Percentiles rank a stretch among this genome's conserved stretches.
Evolutionary conservation across 92 coral and sea anemone species (phyloP).

Genomic region (Phenganax stokvisi): DNA sequence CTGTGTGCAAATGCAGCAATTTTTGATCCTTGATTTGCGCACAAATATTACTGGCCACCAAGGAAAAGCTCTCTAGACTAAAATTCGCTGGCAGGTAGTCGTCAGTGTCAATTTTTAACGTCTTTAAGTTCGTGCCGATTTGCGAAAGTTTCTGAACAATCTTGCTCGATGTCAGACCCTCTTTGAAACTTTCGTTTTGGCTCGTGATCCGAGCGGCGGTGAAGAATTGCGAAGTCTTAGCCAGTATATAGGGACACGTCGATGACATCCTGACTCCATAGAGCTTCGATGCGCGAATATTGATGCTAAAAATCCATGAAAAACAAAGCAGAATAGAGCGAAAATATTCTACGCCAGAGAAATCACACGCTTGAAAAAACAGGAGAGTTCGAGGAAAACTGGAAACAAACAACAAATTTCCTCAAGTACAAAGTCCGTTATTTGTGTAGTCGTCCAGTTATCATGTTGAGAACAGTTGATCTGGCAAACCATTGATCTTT

Average conservation of each 20-base stretch:
- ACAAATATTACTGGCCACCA: slow-evolving; percentile 68
- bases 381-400: not conserved
- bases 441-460: not conserved
- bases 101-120: slow-evolving; percentile 64
- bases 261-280: slow-evolving; percentile 63
- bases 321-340: not conserved
- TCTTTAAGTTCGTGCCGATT: slow-evolving; percentile 47
- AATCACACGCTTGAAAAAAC: not conserved
- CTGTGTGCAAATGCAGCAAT: slow-evolving; percentile 42
- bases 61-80: slow-evolving; percentile 58
- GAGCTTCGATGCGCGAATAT: not conserved
- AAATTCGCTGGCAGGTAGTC: slow-evolving; percentile 68
- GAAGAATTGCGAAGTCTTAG: slow-evolving; percentile 85
- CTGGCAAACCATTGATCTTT: too few relatives aligned
- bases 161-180: slow-evolving; percentile 53
- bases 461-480: too few relatives aligned
- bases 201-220: slow-evolving; percentile 67
- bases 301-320: not conserved
- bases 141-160: slow-evolving; percentile 56
- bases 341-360: not conserved
- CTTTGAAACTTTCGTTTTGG: slow-evolving; percentile 62
- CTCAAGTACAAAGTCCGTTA: not conserved
- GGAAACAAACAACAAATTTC: slow-evolving; percentile 11
- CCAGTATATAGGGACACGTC: slow-evolving; percentile 86
- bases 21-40: slow-evolving; percentile 61